Base-by-base conservation (phyloP, 2,888 invertebrate genomes). In the Amiota minor region DNA sequence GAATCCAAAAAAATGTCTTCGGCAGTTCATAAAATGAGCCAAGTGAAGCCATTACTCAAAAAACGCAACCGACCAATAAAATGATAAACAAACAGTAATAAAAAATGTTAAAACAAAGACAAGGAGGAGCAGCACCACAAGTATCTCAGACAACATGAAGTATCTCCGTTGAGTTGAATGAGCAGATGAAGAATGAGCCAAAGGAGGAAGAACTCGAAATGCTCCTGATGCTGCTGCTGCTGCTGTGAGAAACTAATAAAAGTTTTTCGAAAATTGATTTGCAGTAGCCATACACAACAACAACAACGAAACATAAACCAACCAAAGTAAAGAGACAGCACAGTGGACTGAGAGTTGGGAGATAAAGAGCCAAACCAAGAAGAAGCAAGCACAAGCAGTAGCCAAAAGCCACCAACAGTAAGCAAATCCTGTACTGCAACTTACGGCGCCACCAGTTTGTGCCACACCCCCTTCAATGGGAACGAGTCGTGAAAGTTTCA, bases 231-330 rank as follows among this genome's bases (percentile, higher is more conserved):
- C 67, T 53, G n/a, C 35, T 69, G 65, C 71, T 56, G 69, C 71
- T 35, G 35, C 35, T 35, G 35, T 35, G 35, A 73, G 70, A 73
- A 73, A 72, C 74, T 70, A 74, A 79, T 76, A 76, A 78, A 81
- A 80, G 73, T 79, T 77, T 72, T 55, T 53, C 72, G 77, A 77
- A 85, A 85, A 86, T 86, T 83, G 81, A 84, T 84, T 84, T 85
- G 83, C 85, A 78, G 84, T 86, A 85, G 84, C 83, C 81, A 74
- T 71, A 72, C 70, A 70, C 50, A 49, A 70, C 23, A 23, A 67
- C 67, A 49, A 45, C 67, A 67, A 14, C 49, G 18, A 47, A 45
- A 14, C n/a, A 35, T 8, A 64, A 12, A 3, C 35, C 23, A 64
- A 64, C 45, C 23, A 12, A 46, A 45, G 45, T 45, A 45, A 64